These are phyloP conservation scores for Enteromius viviparus DNA, from an alignment of 2,797 vertebrate genomes.

Conservation along the genomic window DNA sequence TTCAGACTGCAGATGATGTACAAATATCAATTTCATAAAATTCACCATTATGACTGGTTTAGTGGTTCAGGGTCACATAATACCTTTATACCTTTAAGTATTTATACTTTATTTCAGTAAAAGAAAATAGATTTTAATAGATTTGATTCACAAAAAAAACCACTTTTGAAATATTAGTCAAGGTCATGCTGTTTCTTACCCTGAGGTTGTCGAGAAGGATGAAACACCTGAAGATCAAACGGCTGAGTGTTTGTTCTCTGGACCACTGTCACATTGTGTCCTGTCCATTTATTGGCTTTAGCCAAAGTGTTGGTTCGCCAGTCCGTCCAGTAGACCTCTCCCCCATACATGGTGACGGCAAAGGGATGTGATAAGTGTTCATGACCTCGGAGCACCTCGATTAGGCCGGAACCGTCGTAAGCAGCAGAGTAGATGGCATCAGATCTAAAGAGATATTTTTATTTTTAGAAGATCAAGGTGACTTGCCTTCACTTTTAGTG, in stretches of 20 bases:
- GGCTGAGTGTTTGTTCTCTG: slow-evolving; percentile 98
- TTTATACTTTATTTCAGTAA: not conserved
- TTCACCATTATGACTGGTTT: not conserved
- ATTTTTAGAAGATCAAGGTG: not conserved
- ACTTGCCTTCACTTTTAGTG: not conserved
- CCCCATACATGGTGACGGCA: slow-evolving; percentile 94
- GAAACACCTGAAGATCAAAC: slow-evolving; percentile 97
- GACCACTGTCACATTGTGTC: slow-evolving; percentile 94
- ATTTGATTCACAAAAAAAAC: not conserved
- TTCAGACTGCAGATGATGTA: not conserved
- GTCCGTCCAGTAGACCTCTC: slow-evolving; percentile 98
- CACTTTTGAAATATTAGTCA: not conserved
- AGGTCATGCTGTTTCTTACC: slow-evolving; percentile 75
- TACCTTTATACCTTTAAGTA: not conserved
- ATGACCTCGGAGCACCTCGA: slow-evolving; percentile 95
- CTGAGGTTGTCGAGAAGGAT: slow-evolving; percentile 93
- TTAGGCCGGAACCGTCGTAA: slow-evolving; percentile 93
- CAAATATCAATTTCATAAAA: not conserved
- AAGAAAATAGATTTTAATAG: not conserved
- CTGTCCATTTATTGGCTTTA: slow-evolving; percentile 99
- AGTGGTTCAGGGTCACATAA: too few species aligned
- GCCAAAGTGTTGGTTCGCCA: slow-evolving; percentile 97
- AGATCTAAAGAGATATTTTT: slow-evolving; percentile 77
- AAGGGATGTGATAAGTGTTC: slow-evolving; percentile 97
- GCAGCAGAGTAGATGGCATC: slow-evolving; percentile 96